A percentile compares a stretch with the other conserved stretches of the same genome.
phyloP scores from a whole-genome alignment of 2,888 invertebrate species.

The Idaea dimidiata region DNA sequence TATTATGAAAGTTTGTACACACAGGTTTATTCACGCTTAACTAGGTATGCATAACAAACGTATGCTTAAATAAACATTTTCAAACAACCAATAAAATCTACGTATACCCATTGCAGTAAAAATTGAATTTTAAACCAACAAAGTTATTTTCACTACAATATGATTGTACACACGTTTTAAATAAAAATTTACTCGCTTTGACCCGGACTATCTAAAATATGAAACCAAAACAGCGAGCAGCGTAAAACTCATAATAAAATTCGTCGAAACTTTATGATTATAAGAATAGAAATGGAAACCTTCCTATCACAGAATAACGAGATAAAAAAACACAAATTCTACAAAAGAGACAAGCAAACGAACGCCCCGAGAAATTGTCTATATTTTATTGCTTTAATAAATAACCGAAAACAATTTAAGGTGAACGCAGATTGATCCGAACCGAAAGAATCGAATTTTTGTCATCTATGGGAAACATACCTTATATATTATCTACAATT shows the following conservation, averaged over 20 bases:
- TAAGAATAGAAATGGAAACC: conserved; percentile 10
- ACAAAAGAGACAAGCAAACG: background rate
- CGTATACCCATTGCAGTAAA: too few relatives aligned
- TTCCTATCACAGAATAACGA: conserved; percentile 3
- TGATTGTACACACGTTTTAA: background rate
- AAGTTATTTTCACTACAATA: too few relatives aligned
- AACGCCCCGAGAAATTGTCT: background rate
- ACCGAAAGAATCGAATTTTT: too few relatives aligned
- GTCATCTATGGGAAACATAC: too few relatives aligned
- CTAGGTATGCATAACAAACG: too few relatives aligned
- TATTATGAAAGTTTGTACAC: too few relatives aligned
- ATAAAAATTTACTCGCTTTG: background rate
- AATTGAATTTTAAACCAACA: too few relatives aligned
- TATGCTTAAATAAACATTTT: too few relatives aligned
- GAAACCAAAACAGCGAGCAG: background rate
- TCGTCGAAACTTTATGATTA: conserved; percentile 5
- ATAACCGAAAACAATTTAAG: background rate
- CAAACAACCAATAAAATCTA: too few relatives aligned
- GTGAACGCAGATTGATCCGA: too few relatives aligned
- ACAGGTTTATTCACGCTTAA: too few relatives aligned
- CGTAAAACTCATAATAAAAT: background rate
- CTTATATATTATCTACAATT: too few relatives aligned
- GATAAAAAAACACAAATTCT: background rate
- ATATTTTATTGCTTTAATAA: background rate
- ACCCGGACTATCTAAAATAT: background rate